Evolutionary conservation across 64 coral and sea anemone species (phyloP).

Genomic region (Porites lutea): DNA sequence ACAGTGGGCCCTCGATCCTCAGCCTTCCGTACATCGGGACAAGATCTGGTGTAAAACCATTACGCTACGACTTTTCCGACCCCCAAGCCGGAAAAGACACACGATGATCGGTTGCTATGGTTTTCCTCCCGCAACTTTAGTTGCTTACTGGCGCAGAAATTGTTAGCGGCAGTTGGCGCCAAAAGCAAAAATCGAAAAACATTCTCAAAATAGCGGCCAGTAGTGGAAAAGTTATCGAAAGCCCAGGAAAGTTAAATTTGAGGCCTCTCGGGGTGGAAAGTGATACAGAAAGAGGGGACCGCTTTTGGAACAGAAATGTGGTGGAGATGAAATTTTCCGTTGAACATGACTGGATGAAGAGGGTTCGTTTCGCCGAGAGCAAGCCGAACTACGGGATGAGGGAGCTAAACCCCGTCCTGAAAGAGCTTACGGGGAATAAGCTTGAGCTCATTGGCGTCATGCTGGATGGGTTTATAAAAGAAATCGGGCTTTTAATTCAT

Average conservation of each 20-base stretch:
- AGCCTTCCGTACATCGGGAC: no score
- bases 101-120: conserved; percentile 27
- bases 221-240: not conserved
- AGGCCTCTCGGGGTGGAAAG: not conserved
- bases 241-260: conserved; percentile 25
- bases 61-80: no score
- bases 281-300: conserved; percentile 3
- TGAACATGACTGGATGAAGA: conserved; percentile 31
- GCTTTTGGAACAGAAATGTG: conserved; percentile 46
- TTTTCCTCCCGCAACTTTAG: conserved; percentile 41
- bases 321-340: conserved; percentile 57
- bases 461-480: conserved; percentile 52
- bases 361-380: not conserved
- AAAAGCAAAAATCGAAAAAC: not conserved
- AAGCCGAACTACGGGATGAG: conserved; percentile 63
- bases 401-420: conserved; percentile 27
- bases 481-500: conserved; percentile 34
- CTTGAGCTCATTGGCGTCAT: conserved; percentile 46
- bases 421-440: conserved; percentile 63
- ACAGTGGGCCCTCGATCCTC: no score
- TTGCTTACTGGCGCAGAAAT: not conserved
- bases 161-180: conserved; percentile 8
- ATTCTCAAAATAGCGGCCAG: conserved; percentile 60
- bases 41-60: no score
- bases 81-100: no score